phyloP scores from a whole-genome alignment of 2,797 vertebrate species.

The Odontamblyopus lacepedii region DNA sequence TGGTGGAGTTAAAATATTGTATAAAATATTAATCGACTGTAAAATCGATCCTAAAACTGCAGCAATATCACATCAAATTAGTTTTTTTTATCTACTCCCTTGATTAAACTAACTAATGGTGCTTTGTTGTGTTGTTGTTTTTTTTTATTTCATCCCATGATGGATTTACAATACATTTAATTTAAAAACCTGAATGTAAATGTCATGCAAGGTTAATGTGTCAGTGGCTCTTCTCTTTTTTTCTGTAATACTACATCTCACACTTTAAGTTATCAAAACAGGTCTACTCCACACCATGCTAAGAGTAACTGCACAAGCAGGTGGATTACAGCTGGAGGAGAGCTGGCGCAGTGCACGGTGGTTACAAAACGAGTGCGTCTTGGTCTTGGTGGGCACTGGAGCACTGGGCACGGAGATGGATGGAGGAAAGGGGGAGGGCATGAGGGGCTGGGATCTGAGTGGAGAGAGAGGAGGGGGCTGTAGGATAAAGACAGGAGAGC shows the following conservation, averaged over 20 bases:
- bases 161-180: too few species aligned
- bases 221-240: background rate
- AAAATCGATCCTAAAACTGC: too few species aligned
- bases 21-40: too few species aligned
- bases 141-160: too few species aligned
- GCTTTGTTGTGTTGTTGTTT: too few species aligned
- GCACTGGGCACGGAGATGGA: conserved; percentile 71
- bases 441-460: conserved; percentile 56
- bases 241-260: background rate
- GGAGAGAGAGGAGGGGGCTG: conserved; percentile 75
- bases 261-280: background rate
- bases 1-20: too few species aligned
- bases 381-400: conserved; percentile 79
- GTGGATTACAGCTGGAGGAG: conserved; percentile 84
- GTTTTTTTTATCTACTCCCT: background rate
- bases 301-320: conserved; percentile 29
- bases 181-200: background rate
- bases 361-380: conserved; percentile 83
- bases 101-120: background rate
- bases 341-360: conserved; percentile 76
- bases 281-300: conserved; percentile 62
- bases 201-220: conserved; percentile 1
- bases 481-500: conserved; percentile 78
- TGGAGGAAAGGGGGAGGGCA: conserved; percentile 74
- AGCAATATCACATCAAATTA: too few species aligned